These are phyloP conservation scores for Amblyornis subalaris DNA, from an alignment of 2,113 vertebrate genomes.

Conservation along the genomic window DNA sequence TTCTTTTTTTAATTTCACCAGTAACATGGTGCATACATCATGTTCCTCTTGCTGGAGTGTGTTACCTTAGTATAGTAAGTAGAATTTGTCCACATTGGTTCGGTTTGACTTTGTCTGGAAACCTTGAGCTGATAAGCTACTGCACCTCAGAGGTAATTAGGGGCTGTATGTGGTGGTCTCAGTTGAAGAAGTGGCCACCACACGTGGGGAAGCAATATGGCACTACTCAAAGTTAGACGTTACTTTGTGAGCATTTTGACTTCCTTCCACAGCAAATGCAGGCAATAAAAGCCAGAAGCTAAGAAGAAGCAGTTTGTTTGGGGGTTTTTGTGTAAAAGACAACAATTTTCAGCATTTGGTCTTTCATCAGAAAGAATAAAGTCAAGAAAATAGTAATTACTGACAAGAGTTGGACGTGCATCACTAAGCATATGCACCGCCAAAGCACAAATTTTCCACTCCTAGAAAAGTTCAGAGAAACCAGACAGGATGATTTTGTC, in stretches of 20 bases:
- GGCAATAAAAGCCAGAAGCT: slow-evolving; percentile 1
- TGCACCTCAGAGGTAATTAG: background rate
- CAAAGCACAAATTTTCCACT: background rate
- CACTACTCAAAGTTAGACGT: background rate
- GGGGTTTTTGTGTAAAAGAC: background rate
- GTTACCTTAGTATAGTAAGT: background rate
- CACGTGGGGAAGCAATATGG: background rate
- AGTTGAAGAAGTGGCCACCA: background rate
- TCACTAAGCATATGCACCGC: background rate
- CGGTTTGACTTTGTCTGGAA: background rate
- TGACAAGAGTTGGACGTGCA: background rate
- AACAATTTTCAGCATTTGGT: background rate
- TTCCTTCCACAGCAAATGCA: background rate
- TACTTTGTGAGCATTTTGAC: background rate
- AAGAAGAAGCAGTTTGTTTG: background rate
- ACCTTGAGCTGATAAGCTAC: background rate
- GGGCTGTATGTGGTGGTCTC: background rate
- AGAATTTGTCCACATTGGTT: background rate
- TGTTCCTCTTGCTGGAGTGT: background rate
- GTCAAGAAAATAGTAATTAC: background rate
- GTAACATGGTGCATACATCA: rapidly evolving
- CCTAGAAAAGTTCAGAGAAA: background rate
- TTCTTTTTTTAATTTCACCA: background rate
- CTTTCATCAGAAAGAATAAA: background rate
- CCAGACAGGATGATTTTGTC: background rate